These are phyloP conservation scores for Poeciliopsis infans DNA, from an alignment of 2,797 vertebrate species.

Conservation along the genomic window DNA sequence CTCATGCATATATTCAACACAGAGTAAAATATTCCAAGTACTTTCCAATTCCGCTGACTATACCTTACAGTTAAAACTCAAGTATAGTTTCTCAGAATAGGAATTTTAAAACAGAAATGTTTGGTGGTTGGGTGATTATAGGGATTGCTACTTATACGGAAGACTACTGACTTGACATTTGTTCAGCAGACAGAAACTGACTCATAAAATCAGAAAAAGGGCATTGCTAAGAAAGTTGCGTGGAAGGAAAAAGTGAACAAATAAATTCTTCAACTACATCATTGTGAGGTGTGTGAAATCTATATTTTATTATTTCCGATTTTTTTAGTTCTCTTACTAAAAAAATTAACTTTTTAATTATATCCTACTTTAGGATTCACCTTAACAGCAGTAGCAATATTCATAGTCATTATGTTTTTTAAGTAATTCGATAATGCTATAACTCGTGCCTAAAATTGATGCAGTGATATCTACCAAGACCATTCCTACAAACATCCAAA, in stretches of 20 bases:
- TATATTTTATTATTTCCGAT: background rate
- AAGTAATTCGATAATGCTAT: background rate
- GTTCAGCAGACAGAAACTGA: background rate
- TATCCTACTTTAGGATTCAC: background rate
- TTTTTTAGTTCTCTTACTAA: background rate
- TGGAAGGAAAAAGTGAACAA: background rate
- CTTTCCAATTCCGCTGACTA: background rate
- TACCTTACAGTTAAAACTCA: background rate
- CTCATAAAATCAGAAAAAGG: background rate
- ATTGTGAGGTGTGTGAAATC: background rate
- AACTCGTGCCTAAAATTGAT: background rate
- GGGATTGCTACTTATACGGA: background rate
- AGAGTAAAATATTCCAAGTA: background rate
- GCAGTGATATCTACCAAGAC: background rate
- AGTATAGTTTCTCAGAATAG: background rate
- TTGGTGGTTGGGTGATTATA: background rate
- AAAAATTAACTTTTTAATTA: background rate
- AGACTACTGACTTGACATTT: background rate
- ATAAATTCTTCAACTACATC: background rate
- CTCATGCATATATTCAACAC: background rate
- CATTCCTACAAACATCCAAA: conserved; percentile 12
- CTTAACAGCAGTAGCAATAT: background rate
- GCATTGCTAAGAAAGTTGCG: background rate
- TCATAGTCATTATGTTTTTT: background rate
- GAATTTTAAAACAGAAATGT: background rate